A percentile compares a stretch with the other conserved stretches of the same genome.
phyloP scores from a whole-genome alignment of 2,113 vertebrate genomes.

The Solenodon paradoxus region DNA sequence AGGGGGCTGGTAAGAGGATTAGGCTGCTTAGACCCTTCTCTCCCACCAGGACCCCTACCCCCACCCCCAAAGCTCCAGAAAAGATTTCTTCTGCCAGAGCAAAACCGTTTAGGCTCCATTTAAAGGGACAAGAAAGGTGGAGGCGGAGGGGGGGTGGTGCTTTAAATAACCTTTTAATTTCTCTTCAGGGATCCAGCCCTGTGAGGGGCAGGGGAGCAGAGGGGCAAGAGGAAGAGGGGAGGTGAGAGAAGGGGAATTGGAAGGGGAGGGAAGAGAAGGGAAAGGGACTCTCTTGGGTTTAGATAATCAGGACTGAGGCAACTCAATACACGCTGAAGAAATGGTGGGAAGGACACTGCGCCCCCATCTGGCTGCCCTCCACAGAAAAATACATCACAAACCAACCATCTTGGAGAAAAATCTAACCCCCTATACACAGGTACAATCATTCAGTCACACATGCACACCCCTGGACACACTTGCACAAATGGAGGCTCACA shows the following conservation, averaged over 20 bases:
- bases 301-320: neutral
- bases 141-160: too few relatives aligned
- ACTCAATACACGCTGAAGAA: neutral
- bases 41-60: conserved; percentile 89
- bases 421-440: neutral
- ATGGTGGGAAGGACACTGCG: neutral
- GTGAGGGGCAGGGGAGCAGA: conserved; percentile 15
- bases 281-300: neutral
- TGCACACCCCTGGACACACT: neutral
- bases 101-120: conserved; percentile 99
- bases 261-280: neutral
- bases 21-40: conserved; percentile 99
- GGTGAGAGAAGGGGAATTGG: neutral
- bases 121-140: conserved; percentile 94
- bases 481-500: neutral
- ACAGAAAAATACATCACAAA: neutral
- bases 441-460: neutral
- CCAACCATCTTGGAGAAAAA: neutral
- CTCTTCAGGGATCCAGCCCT: conserved; percentile 63
- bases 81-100: conserved; percentile 98
- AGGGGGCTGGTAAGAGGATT: conserved; percentile 99
- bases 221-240: neutral
- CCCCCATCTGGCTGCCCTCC: neutral
- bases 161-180: conserved; percentile 80
- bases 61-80: conserved; percentile 89